Base-by-base conservation (phyloP, 2,797 vertebrate genomes). In the Poeciliopsis infans region DNA sequence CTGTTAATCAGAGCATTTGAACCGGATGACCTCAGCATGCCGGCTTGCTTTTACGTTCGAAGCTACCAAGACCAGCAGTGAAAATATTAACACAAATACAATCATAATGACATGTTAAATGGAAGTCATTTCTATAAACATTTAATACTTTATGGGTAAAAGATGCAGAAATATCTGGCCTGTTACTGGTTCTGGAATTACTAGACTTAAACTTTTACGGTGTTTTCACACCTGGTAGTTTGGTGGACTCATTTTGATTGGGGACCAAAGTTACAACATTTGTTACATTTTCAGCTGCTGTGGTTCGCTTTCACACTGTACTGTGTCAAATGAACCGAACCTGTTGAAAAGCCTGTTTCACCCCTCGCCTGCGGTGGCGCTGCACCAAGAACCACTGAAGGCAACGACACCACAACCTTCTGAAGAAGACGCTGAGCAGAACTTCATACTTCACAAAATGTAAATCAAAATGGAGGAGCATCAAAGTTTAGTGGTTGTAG, bases 1-100 rank as follows among this genome's bases (percentile, higher is more conserved):
- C 72, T 53, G 66, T 66, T 75, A 76, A 72, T 83, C 75, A 33
- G 4, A 23, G 25, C 45, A 85, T 84, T 76, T 91, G 79, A 90
- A 87, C 86, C 74, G 31, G 1, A 23, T 79, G 80, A 89, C 79
- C 88, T 79, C 7, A 0, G 59, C 77, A 77, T 79, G 59, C 78
- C 36, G 20, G 61, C 41, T 57, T 55, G 36, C 46, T 70, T 79
- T 85, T 69, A 77, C 83, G 76, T 79, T 46, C 13, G 45, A 46
- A 46, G 45, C 13, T 46, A 46, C 45, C 13, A 46, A 46, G 45
- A 15, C 13, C 45, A 46, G 45, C 45, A 46, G 45, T 46, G 45
- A 15, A 46, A 46, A 15, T 13, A 46, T 15, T 46, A 46, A 46
- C 13, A 46, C 45, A 49, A 10, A 25, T 72, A 18, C 5, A 49